Evolutionary conservation across 1,140 invertebrate species (phyloP).

Genomic region (Platorchestia sp.): DNA sequence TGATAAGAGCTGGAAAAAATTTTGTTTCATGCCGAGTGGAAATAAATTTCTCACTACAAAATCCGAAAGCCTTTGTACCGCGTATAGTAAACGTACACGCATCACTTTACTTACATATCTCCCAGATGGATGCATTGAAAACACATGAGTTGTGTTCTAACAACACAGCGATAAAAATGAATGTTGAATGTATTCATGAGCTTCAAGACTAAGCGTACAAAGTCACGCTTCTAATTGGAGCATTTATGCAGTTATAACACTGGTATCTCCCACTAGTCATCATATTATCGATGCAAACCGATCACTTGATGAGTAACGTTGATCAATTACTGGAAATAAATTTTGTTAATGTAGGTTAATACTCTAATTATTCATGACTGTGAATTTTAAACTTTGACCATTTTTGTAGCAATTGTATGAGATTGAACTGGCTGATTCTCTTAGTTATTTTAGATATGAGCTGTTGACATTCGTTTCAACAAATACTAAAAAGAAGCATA

Average conservation of each 20-base stretch:
- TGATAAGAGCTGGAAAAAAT: too few relatives aligned
- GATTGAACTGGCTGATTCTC: not conserved
- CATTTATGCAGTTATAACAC: not conserved
- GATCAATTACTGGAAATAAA: not conserved
- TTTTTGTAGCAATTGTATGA: too few relatives aligned
- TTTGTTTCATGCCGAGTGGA: too few relatives aligned
- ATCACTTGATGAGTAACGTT: not conserved
- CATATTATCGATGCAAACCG: not conserved
- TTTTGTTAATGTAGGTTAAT: not conserved
- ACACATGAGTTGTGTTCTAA: too few relatives aligned
- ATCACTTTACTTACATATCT: too few relatives aligned
- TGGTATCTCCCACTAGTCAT: too few relatives aligned
- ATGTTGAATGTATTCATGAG: too few relatives aligned
- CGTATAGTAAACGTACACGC: too few relatives aligned
- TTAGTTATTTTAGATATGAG: not conserved
- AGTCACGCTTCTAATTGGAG: not conserved
- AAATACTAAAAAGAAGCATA: not conserved
- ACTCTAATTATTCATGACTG: not conserved
- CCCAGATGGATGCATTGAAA: too few relatives aligned
- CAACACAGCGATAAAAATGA: too few relatives aligned
- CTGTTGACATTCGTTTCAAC: not conserved
- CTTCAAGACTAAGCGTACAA: not conserved
- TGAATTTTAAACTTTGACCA: not conserved
- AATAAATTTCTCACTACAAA: too few relatives aligned
- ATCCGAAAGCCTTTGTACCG: too few relatives aligned